A percentile compares a stretch with the other conserved stretches of the same genome.
These are phyloP conservation scores for Mystacornis crossleyi DNA, from an alignment of 2,113 vertebrate genomes.

Conservation along the genomic window DNA sequence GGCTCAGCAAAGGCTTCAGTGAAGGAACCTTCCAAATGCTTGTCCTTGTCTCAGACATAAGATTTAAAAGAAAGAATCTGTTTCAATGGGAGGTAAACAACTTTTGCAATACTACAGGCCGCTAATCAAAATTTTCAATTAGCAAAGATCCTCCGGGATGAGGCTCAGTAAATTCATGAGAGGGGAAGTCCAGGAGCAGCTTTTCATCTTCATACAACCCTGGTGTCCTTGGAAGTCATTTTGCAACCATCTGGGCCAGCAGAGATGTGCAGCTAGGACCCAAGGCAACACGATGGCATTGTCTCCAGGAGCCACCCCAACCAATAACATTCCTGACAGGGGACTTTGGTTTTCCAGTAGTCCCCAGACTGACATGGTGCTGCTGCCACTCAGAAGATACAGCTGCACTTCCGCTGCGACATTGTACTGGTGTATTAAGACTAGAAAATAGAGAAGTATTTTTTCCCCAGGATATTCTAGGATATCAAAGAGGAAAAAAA, in stretches of 20 bases:
- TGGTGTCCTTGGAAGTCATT: neutral
- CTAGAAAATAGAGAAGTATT: neutral
- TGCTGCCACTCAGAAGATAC: neutral
- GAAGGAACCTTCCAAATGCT: neutral
- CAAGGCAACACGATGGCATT: neutral
- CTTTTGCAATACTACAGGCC: neutral
- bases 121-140: neutral
- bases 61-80: neutral
- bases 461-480: neutral
- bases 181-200: neutral
- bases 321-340: neutral
- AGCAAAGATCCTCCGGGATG: neutral
- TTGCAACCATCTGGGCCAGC: neutral
- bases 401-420: neutral
- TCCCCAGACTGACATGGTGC: neutral
- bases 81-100: neutral
- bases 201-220: neutral
- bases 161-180: neutral
- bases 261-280: neutral
- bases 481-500: neutral
- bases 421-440: neutral
- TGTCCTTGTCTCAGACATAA: neutral
- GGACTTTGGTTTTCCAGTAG: neutral
- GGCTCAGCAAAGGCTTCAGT: neutral
- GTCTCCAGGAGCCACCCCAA: neutral